These are phyloP conservation scores for Hyaena hyaena DNA, from an alignment of 2,113 vertebrate species.

Conservation along the genomic window DNA sequence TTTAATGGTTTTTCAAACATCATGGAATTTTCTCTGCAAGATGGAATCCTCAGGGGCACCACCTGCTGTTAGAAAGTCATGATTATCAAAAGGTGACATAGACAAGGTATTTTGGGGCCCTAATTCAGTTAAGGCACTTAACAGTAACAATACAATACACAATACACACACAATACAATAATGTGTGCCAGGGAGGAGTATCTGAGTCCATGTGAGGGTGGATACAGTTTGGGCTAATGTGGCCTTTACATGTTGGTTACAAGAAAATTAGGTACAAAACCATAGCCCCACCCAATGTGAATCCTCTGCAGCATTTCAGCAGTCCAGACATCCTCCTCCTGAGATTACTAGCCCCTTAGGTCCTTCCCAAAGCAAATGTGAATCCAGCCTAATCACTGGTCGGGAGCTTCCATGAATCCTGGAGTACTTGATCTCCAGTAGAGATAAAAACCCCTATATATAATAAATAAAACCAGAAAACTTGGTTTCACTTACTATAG, in stretches of 20 bases:
- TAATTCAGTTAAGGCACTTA: neutral
- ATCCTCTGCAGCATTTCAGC: neutral
- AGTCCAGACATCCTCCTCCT: neutral
- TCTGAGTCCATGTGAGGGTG: neutral
- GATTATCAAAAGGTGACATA: neutral
- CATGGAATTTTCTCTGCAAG: neutral
- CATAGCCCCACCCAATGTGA: neutral
- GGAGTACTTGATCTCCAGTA: neutral
- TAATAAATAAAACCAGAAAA: neutral
- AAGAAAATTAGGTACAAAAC: neutral
- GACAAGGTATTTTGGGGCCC: neutral
- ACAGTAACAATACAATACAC: too few species aligned
- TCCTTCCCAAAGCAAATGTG: neutral
- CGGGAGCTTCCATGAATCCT: neutral
- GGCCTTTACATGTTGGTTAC: neutral
- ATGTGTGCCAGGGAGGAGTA: neutral
- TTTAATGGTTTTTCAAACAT: neutral
- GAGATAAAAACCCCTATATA: neutral
- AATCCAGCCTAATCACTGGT: neutral
- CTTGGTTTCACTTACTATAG: neutral
- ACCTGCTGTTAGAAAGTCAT: neutral
- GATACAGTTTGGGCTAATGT: neutral
- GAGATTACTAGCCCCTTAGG: neutral
- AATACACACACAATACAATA: neutral
- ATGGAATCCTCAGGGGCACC: neutral